Conservation (phyloP, 2,113 vertebrate species). For the Ptychochromis oligacanthus region DNA sequence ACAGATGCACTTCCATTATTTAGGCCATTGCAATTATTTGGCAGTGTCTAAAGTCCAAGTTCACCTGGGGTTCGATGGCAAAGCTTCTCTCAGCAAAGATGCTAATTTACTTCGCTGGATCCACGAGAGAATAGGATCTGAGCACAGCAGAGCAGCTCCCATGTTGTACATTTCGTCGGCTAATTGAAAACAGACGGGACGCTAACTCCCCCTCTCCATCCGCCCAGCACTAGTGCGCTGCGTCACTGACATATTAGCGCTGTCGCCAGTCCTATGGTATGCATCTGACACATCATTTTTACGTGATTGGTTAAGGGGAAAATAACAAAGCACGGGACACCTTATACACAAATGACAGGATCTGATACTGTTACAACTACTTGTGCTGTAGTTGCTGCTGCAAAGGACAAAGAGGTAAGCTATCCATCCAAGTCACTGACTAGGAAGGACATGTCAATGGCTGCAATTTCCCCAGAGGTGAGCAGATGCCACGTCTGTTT, state of each 20-base stretch:
- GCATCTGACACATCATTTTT: constrained; percentile 59
- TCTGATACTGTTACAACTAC: constrained; percentile 20
- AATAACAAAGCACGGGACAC: constrained; percentile 50
- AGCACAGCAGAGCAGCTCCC: constrained; percentile 67
- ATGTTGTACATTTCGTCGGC: constrained; percentile 71
- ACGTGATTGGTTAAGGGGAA: constrained; percentile 49
- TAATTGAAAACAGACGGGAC: constrained; percentile 82
- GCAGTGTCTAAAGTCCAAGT: constrained; percentile 47
- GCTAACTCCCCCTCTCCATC: constrained; percentile 64
- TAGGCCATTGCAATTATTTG: constrained; percentile 58
- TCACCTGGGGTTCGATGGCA: constrained; percentile 54
- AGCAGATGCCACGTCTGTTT: constrained; percentile 68
- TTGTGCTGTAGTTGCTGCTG: constrained; percentile 15
- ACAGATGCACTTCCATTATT: constrained; percentile 56
- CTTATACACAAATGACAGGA: constrained; percentile 37
- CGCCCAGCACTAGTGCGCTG: constrained; percentile 38
- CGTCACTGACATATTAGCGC: constrained; percentile 66
- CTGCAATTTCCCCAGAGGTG: constrained; percentile 67
- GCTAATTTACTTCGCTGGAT: constrained; percentile 44
- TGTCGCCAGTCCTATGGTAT: constrained; percentile 61
- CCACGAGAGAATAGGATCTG: constrained; percentile 39
- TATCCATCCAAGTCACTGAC: constrained; percentile 45
- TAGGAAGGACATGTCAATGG: constrained; percentile 56
- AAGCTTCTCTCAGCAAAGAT: constrained; percentile 27
- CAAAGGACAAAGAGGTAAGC: constrained; percentile 58